Evolutionary conservation across 2,888 invertebrate species (phyloP), one percentile per base, ranked within the genome.

Genomic region (Ophion ellenae): DNA sequence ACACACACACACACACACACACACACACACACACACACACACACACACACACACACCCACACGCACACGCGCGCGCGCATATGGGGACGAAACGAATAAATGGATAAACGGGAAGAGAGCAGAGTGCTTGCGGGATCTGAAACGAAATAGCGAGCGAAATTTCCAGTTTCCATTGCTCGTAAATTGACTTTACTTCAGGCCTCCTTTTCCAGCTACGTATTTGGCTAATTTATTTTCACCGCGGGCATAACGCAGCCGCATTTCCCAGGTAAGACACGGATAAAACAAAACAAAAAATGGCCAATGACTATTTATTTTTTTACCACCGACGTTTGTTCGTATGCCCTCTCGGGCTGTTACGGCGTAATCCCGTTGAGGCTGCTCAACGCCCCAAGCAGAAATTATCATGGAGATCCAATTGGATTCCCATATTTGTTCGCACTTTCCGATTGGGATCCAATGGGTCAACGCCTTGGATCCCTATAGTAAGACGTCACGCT

Each of bases 161-260:
- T 66, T 66, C 53, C 6, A 57, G 53, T 3, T 63, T 64, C 28
- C 28, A 73, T 84, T 64, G 64, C 70, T 32, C 70, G n/a, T 61
- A n/a, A 17, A 61, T 67, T 47, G 45, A 47, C 69, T 74, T 69
- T 47, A 28, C 53, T 64, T 10, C 24, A 17, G 17, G 11, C 20
- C 53, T 32, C 53, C 11, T 11, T 45, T 59, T 17, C 17, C 24
- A 14, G 6, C 45, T 45, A 36, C 36, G 17, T 20, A 24, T 63
- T 47, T 63, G 4, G 14, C 45, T 17, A 63, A 40, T 40, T 40
- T 24, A 63, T 1, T 64, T 63, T 75, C 32, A 63, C 17, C 2
- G 14, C 40, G 20, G 40, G 67, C 24, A 28, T 45, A 7, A 1
- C 11, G 10, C 67, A 20, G n/a, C 45, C 10, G 40, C 9, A 20